Conservation (phyloP, 2,113 vertebrate genomes). For the Silurus meridionalis region DNA sequence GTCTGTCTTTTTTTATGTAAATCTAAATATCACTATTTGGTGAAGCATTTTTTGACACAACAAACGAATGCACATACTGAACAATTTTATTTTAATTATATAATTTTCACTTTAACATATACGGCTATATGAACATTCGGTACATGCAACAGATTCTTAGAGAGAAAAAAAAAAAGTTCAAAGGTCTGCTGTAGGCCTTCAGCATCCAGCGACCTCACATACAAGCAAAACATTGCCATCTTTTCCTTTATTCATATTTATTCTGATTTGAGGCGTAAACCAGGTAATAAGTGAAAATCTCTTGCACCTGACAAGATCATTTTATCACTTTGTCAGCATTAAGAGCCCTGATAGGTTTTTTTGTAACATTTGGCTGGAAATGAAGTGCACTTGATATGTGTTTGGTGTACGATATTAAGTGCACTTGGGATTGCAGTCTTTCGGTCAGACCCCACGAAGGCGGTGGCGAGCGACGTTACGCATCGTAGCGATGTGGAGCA, state of each 20-base stretch:
- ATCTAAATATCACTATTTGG: no score
- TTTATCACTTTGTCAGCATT: neutral
- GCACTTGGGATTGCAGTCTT: constrained; percentile 18
- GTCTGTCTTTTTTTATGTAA: no score
- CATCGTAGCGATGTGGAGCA: constrained; percentile 22
- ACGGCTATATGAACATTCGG: neutral
- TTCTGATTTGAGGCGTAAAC: neutral
- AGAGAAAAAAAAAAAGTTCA: constrained; percentile 20
- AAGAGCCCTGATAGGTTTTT: neutral
- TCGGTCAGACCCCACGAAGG: constrained; percentile 38
- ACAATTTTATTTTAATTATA: constrained; percentile 20
- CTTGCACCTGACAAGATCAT: neutral
- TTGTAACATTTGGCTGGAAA: neutral
- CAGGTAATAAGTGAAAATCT: neutral
- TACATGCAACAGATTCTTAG: neutral
- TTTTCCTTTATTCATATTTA: neutral
- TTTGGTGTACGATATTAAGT: constrained; percentile 7
- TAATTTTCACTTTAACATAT: neutral
- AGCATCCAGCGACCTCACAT: neutral
- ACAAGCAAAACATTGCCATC: neutral
- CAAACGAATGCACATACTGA: neutral
- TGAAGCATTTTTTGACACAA: neutral
- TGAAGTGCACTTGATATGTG: constrained; percentile 4
- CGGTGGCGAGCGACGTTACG: constrained; percentile 11
- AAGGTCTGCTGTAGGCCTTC: constrained; percentile 40